Evolutionary conservation across 2,797 vertebrate species (phyloP).

Genomic region (Muscicapa comitata): DNA sequence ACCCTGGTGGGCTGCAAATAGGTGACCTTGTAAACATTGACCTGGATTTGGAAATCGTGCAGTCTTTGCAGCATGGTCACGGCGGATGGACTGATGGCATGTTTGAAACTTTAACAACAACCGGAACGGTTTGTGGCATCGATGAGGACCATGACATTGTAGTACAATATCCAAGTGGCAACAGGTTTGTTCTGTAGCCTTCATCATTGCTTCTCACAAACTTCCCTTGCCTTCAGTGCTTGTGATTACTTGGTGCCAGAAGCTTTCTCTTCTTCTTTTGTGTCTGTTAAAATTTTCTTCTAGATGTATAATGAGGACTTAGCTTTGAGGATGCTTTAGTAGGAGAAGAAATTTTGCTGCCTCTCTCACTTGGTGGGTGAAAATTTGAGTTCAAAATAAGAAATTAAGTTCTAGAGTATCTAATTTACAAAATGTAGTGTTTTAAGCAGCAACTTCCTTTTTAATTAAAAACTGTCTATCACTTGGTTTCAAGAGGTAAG

Average conservation of each 20-base stretch:
- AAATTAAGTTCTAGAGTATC: neutral
- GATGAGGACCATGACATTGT: conserved; percentile 99
- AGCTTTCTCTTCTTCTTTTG: neutral
- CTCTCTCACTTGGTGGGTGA: neutral
- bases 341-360: neutral
- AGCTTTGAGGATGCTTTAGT: neutral
- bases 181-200: conserved; percentile 81
- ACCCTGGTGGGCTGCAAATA: conserved; percentile 95
- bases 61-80: conserved; percentile 97
- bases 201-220: neutral
- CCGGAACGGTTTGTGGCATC: conserved; percentile 96
- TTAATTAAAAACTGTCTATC: neutral
- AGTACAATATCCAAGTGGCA: conserved; percentile 97
- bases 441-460: neutral
- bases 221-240: neutral
- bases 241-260: neutral
- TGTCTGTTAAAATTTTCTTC: neutral
- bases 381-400: neutral
- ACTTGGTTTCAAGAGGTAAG: neutral
- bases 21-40: conserved; percentile 98
- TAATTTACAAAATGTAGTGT: neutral
- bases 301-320: neutral
- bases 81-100: conserved; percentile 99
- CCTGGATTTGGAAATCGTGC: conserved; percentile 96
- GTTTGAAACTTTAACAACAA: conserved; percentile 99